Base-by-base conservation (phyloP, 2,797 vertebrate genomes). In the Carapus acus region DNA sequence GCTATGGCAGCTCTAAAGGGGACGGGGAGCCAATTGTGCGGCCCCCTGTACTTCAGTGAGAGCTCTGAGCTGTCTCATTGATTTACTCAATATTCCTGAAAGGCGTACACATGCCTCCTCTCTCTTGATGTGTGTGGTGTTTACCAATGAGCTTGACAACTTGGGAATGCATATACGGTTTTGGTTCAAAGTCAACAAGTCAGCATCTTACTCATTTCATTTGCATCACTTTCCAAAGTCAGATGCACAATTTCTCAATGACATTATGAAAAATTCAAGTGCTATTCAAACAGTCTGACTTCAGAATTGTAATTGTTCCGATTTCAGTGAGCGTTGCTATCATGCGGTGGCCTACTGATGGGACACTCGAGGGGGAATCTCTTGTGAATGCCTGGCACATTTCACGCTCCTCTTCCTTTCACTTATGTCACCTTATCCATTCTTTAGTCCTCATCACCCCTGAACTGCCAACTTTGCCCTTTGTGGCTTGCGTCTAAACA, bases 41-140 rank as follows among this genome's bases (percentile, higher is more conserved):
- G 77, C 85, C 86, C 86, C 58, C 64, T 60, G 48, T 37, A 43
- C 71, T 57, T 73, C 71, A 67, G 54, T 21, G 45, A 43, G 44
- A 57, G 61, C 62, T 80, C 62, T 33, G 22, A 51, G 31, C 87
- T 93, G 93, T 94, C 93, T 85, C 74, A 81, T 87, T 85, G 88
- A 92, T 96, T 94, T 91, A 88, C 87, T 85, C 80, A 91, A 44
- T 44, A 49, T 47, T 4, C 2, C 21, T 83, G 78, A 82, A 73
- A 70, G 76, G 71, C 66, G 58, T 65, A 18, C 39, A 38, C 49
- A 38, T 62, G 54, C 38, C 47, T 33, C 36, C 61, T 33, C 61
- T 60, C 62, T 67, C 47, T 51, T 24, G 42, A 15, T 58, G 61
- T 54, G 61, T 44, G 4, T 24, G 33, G 66, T 75, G 73, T 82